A percentile compares a stretch with the other conserved stretches of the same genome.
Evolutionary conservation across 2,113 vertebrate species (phyloP).

Genomic region (Rhabdomys dilectus): DNA sequence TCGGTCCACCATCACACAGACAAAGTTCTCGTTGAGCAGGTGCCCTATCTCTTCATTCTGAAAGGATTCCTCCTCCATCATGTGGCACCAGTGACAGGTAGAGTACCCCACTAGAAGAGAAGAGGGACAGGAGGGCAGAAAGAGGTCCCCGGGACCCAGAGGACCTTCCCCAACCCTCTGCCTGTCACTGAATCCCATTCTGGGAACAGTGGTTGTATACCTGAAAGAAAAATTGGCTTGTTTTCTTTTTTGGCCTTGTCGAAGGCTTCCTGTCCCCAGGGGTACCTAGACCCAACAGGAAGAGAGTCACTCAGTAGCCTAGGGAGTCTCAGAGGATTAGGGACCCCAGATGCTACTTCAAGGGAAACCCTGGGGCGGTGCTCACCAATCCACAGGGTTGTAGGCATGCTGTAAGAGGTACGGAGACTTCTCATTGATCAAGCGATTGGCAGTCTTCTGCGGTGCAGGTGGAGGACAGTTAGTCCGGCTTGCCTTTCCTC

Average conservation of each 20-base stretch:
- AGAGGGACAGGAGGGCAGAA: background rate
- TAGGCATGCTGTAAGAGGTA: conserved; percentile 96
- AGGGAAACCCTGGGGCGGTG: accelerated
- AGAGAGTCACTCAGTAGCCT: background rate
- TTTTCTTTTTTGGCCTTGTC: conserved; percentile 94
- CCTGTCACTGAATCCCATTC: background rate
- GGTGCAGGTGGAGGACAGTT: background rate
- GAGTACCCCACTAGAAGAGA: conserved; percentile 93
- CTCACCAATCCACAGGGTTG: conserved; percentile 97
- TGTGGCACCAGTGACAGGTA: conserved; percentile 98
- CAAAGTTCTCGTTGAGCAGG: conserved; percentile 93
- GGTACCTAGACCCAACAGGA: conserved; percentile 88
- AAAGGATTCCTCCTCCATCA: conserved; percentile 98
- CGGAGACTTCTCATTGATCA: conserved; percentile 92
- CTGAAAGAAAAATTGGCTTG: conserved; percentile 96
- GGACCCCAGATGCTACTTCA: background rate
- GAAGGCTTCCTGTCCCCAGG: conserved; percentile 96
- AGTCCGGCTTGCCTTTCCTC: conserved; percentile 76
- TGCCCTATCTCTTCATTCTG: conserved; percentile 92
- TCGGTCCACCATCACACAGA: conserved; percentile 96
- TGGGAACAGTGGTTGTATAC: conserved; percentile 78
- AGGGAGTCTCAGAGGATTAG: accelerated
- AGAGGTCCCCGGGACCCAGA: background rate
- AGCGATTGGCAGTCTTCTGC: conserved; percentile 88
- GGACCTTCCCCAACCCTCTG: background rate